These are phyloP conservation scores for Caenorhabditis tropicalis DNA, from an alignment of 1,140 invertebrate genomes.

Conservation along the genomic window DNA sequence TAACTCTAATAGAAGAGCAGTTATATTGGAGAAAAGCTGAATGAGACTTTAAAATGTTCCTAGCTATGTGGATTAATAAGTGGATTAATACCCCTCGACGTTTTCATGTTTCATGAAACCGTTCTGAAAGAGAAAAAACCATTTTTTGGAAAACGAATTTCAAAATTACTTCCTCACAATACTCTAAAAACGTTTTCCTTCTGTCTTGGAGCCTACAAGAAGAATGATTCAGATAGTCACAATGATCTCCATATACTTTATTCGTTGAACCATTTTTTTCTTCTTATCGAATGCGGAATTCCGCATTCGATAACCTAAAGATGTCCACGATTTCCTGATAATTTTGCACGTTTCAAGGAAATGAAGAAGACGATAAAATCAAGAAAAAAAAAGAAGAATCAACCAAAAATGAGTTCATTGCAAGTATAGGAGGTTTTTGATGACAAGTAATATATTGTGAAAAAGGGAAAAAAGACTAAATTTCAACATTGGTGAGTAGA, in stretches of 20 bases:
- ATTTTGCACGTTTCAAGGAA: neutral
- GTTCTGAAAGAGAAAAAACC: no score
- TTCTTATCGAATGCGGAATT: constrained; percentile 31
- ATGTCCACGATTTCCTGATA: neutral
- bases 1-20: no score
- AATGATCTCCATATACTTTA: constrained; percentile 2
- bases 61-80: no score
- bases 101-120: no score
- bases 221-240: neutral
- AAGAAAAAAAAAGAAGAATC: neutral
- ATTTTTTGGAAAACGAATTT: no score
- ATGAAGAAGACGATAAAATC: neutral
- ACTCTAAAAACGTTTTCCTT: no score
- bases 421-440: neutral
- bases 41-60: no score
- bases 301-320: constrained; percentile 1
- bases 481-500: neutral
- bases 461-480: neutral
- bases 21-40: no score
- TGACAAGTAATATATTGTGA: neutral
- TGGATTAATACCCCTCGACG: no score
- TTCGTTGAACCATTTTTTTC: neutral
- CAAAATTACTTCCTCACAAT: no score
- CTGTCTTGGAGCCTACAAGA: neutral
- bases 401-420: constrained; percentile 15